Percentiles rank a stretch among this genome's conserved stretches.
Evolutionary conservation across 2,888 invertebrate species (phyloP).

Genomic region (Acanthosepion esculentum): DNA sequence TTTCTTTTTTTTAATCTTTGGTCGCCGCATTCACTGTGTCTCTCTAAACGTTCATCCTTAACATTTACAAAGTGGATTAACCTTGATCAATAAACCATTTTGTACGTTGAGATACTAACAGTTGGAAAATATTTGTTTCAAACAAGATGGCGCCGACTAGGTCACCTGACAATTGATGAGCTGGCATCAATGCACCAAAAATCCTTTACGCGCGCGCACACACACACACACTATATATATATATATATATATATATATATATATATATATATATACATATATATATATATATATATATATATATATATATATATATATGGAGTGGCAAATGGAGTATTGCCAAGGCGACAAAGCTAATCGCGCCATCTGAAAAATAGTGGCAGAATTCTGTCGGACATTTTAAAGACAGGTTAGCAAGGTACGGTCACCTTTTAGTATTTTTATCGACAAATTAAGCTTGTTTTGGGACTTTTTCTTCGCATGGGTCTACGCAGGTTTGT

Average conservation of each 20-base stretch:
- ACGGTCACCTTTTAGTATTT: not conserved
- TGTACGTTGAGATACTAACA: not conserved
- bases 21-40: not conserved
- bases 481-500: not conserved
- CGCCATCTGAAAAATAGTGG: not conserved
- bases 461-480: not conserved
- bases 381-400: not conserved
- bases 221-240: not conserved
- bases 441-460: not conserved
- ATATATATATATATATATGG: not conserved
- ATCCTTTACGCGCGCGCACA: not conserved
- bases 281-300: not conserved
- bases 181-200: not conserved
- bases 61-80: not conserved
- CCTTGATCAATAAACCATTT: not conserved
- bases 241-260: slow-evolving; percentile 33
- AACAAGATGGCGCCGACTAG: not conserved
- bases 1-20: not conserved
- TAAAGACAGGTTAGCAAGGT: not conserved
- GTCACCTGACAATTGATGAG: not conserved
- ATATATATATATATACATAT: not conserved
- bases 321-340: not conserved
- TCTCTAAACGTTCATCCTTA: not conserved
- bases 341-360: slow-evolving; percentile 14
- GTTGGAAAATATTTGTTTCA: not conserved